Percentiles rank a stretch among this genome's conserved stretches.
Evolutionary conservation across 2,888 invertebrate genomes (phyloP).

Genomic region (Beris chalybata): DNA sequence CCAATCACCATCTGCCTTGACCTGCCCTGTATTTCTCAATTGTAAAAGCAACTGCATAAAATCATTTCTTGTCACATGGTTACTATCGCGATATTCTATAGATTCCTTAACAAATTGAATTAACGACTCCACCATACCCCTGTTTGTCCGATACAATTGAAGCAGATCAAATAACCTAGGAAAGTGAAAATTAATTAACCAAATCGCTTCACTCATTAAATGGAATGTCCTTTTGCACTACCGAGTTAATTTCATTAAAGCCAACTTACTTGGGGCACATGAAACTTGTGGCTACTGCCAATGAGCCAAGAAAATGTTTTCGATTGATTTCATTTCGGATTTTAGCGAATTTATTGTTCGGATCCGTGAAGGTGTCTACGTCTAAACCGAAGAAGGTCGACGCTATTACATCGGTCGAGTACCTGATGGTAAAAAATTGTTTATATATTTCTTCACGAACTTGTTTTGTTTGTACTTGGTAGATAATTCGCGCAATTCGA

Average conservation of each 20-base stretch:
- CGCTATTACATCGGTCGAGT: slow-evolving; percentile 49
- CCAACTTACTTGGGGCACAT: slow-evolving; percentile 38
- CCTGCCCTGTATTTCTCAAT: slow-evolving; percentile 43
- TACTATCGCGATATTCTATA: slow-evolving; percentile 47
- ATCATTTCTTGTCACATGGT: slow-evolving; percentile 48
- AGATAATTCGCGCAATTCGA: slow-evolving; percentile 53
- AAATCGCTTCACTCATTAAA: background rate
- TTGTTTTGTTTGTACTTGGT: slow-evolving; percentile 13
- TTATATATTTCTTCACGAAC: background rate
- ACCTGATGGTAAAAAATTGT: slow-evolving; percentile 39
- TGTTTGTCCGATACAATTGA: slow-evolving; percentile 10
- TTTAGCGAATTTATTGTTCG: slow-evolving; percentile 43
- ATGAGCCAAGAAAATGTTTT: slow-evolving; percentile 15
- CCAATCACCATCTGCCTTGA: slow-evolving; percentile 35
- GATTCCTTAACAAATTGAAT: slow-evolving; percentile 47
- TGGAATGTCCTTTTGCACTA: background rate
- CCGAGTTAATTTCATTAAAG: background rate
- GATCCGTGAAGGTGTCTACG: slow-evolving; percentile 43
- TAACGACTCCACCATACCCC: background rate
- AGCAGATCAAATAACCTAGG: slow-evolving; percentile 31
- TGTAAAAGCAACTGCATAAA: slow-evolving; percentile 51
- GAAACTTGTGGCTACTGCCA: slow-evolving; percentile 34
- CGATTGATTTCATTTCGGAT: slow-evolving; percentile 15
- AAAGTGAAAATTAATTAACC: background rate
- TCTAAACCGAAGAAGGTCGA: slow-evolving; percentile 50